Base-by-base conservation (phyloP, 2,797 vertebrate genomes). In the Chromis chromis region DNA sequence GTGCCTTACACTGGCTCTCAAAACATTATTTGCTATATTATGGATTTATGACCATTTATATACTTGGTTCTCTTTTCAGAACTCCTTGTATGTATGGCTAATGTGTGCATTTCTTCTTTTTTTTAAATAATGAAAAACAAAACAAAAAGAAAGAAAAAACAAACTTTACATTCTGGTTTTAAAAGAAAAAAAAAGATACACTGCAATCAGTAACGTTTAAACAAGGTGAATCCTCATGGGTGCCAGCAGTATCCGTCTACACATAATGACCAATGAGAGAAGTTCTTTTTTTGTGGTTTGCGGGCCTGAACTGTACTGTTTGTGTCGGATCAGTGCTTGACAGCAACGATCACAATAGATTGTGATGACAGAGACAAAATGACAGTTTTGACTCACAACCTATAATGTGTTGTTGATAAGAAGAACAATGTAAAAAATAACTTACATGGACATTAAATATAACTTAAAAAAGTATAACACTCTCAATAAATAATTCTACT, bases 401-500 rank as follows among this genome's bases (percentile, higher is more conserved):
- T 90, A 94, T 92, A 93, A 94, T 90, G 92, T 80, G 92, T 83
- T 88, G 87, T 91, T 89, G 96, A 95, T 95, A 96, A 95, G 92
- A 96, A 95, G 92, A 91, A 91, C 94, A 96, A 96, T 95, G 96
- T 96, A 97, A 96, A 94, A 96, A 98, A 99, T 99, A 99, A 99
- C 96, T 99, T 98, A 99, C 96, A 96, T 96, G 96, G 95, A 97
- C 95, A 96, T 94, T 96, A 97, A 97, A 98, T 98, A 99, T 97
- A 98, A 98, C 96, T 99, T 98, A 97, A 97, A 97, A 97, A 97
- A 96, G 96, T 96, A 98, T 97, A 98, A 97, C 96, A 96, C 97
- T 98, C 97, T 98, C 96, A 99, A 99, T 99, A 99, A 99, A 99
- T 99, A 99, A 96, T 96, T 98, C 96, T 97, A 97, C 96, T 98